Evolutionary conservation across 2,888 invertebrate genomes (phyloP).

Genomic region (Pheosia tremula): DNA sequence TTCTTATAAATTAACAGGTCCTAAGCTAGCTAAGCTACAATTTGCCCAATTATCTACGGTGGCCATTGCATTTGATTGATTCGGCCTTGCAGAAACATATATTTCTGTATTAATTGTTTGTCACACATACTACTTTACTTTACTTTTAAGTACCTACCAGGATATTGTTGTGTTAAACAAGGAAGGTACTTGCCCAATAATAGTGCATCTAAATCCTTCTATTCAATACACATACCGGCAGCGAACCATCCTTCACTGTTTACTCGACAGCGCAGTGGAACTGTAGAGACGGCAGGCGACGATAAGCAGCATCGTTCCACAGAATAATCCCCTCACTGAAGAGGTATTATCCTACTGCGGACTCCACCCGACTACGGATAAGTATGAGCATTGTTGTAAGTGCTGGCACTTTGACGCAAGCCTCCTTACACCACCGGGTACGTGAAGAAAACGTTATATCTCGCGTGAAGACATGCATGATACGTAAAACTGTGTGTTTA

Average conservation of each 20-base stretch:
- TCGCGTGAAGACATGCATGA: slow-evolving; percentile 8
- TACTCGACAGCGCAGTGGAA: slow-evolving; percentile 35
- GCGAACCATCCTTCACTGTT: slow-evolving; percentile 35
- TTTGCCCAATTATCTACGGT: too few species aligned
- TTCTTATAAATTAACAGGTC: too few species aligned
- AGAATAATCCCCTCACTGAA: slow-evolving; percentile 62
- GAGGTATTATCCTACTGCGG: slow-evolving; percentile 62
- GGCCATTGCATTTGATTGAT: too few species aligned
- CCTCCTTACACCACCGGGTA: slow-evolving; percentile 38
- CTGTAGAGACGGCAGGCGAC: slow-evolving; percentile 43
- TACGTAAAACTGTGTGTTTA: neutral
- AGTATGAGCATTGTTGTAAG: slow-evolving; percentile 55
- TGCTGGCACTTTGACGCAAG: slow-evolving; percentile 43
- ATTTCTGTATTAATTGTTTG: too few species aligned
- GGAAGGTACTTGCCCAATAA: neutral
- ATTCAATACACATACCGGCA: slow-evolving; percentile 21
- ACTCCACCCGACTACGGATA: slow-evolving; percentile 50
- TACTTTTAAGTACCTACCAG: too few species aligned
- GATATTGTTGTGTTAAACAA: too few species aligned
- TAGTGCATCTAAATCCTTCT: neutral
- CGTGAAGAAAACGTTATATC: slow-evolving; percentile 13
- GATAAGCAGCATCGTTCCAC: slow-evolving; percentile 59
- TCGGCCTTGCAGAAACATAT: too few species aligned
- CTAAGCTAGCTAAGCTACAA: too few species aligned
- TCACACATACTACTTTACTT: too few species aligned